Conservation (phyloP, 2,113 vertebrate species). For the Corythornis vintsioides region DNA sequence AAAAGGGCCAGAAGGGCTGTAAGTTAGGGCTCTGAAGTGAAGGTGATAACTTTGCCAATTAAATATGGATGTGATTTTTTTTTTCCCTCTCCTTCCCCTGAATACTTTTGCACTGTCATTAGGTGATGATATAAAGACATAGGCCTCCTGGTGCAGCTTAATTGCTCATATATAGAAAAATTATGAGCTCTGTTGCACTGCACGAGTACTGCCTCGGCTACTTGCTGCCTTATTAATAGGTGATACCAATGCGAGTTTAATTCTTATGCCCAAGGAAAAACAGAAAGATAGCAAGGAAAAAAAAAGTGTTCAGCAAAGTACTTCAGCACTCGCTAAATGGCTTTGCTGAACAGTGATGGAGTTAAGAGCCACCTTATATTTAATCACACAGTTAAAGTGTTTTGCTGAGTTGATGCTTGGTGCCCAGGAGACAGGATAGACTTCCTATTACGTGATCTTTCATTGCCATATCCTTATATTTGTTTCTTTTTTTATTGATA, state of each 20-base stretch:
- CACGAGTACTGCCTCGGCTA: conserved; percentile 45
- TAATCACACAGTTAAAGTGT: not conserved
- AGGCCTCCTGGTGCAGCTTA: conserved; percentile 69
- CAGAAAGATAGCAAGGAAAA: conserved; percentile 9
- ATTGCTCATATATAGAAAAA: conserved; percentile 72
- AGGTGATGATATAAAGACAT: conserved; percentile 68
- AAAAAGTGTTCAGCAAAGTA: not conserved
- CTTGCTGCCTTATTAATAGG: conserved; percentile 64
- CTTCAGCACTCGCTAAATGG: not conserved
- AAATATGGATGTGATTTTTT: conserved; percentile 45
- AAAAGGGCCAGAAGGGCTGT: conserved; percentile 27
- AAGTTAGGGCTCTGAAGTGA: conserved; percentile 41
- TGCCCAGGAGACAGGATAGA: not conserved
- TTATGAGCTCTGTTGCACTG: conserved; percentile 49
- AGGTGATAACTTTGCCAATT: conserved; percentile 72
- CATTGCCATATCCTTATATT: not conserved
- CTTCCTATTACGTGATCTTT: conserved; percentile 40
- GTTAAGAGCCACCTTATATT: not conserved
- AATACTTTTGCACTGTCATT: conserved; percentile 47
- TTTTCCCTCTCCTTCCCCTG: not conserved
- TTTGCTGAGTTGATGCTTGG: not conserved
- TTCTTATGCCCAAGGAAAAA: conserved; percentile 56
- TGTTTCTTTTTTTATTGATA: not conserved
- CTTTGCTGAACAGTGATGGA: not conserved
- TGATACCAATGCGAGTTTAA: conserved; percentile 12